Evolutionary conservation across 1,140 invertebrate genomes (phyloP), one percentile per base, ranked within the genome.

Genomic region (Philotrypesis tridentata): DNA sequence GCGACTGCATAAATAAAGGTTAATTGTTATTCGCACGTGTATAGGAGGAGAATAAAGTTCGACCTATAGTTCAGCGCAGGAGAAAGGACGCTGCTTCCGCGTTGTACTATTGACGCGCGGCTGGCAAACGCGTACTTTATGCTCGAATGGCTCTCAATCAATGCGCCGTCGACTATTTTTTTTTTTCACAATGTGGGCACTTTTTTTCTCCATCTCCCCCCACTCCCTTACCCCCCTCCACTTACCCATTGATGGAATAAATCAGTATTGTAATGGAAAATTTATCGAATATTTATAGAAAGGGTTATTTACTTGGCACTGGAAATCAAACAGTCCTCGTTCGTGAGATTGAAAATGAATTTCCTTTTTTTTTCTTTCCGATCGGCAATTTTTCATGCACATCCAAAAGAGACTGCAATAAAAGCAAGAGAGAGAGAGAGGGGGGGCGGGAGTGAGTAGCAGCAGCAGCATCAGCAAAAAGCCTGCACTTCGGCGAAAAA

Each of bases 391-490:
- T 11, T 43, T 43, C 11, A 43, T 43, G 33, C 9, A 37, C 33
- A 43, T 43, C 11, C 25, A 76, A 65, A 43, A 65, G 40, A 60
- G 74, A 23, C 12, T 37, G 73, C 1, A 29, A 77, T n/a, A 63
- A n/a, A 37, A 29, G 5, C 17, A 37, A 14, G 25, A 70, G 60
- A 3, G 2, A 3, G 2, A 37, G 68, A 72, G 31, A 63, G 31
- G 25, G 12, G n/a, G 31, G 37, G 48, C 29, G 33, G 33, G 33
- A n/a, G n/a, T n/a, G n/a, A n/a, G n/a, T n/a, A n/a, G n/a, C n/a
- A n/a, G 33, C n/a, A 70, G n/a, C 23, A 31, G 63, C 76, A 79
- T 67, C 65, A 67, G 37, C 25, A 37, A 68, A 70, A 31, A 68
- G 65, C 65, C 23, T 8, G 27, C 60, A 55, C 48, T 55, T 55